phyloP scores from a whole-genome alignment of 2,113 vertebrate genomes.

The Lophotis ruficrista region DNA sequence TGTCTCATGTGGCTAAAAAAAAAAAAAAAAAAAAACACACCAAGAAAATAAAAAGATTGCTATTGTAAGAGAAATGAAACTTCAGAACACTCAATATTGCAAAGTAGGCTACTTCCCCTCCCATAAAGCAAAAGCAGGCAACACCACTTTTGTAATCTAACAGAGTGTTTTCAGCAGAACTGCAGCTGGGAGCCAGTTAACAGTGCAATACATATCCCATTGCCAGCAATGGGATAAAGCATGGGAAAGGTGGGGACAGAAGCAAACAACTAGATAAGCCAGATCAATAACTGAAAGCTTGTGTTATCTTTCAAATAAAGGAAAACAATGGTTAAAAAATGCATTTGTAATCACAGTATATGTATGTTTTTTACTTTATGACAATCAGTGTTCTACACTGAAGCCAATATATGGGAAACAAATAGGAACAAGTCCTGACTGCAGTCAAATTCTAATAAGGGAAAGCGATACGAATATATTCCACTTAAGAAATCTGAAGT shows the following conservation, averaged over 20 bases:
- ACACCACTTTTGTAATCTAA: not conserved
- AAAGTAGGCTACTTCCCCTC: constrained; percentile 50
- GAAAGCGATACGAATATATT: not conserved
- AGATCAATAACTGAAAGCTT: not conserved
- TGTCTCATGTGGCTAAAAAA: not conserved
- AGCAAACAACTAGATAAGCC: not conserved
- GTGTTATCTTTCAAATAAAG: not conserved
- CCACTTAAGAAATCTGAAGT: not conserved
- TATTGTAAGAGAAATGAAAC: constrained; percentile 4
- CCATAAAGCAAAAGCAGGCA: constrained; percentile 17
- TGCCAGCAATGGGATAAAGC: not conserved
- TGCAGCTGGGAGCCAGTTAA: not conserved
- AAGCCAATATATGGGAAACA: not conserved
- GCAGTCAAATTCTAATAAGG: not conserved
- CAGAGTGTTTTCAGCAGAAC: not conserved
- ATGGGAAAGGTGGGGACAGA: not conserved
- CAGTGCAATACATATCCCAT: not conserved
- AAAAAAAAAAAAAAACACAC: not conserved
- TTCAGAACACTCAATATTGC: not conserved
- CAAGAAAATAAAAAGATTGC: not conserved
- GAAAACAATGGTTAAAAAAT: not conserved
- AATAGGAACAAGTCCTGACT: not conserved
- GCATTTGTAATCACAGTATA: not conserved
- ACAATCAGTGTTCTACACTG: not conserved
- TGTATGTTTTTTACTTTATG: not conserved